Evolutionary conservation across 2,113 vertebrate species (phyloP).

Genomic region (Vulpes ferrilata): DNA sequence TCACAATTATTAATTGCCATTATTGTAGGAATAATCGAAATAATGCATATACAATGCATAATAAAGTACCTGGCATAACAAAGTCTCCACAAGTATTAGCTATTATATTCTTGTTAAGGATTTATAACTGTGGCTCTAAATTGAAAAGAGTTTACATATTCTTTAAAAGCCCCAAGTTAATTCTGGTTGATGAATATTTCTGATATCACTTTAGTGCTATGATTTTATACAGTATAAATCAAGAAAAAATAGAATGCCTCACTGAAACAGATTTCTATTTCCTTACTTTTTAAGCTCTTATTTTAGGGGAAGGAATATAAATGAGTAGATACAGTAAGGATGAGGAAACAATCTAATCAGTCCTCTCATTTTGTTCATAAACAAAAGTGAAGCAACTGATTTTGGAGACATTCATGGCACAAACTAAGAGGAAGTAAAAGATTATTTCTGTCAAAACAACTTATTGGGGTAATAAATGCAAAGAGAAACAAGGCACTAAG

Average conservation of each 20-base stretch:
- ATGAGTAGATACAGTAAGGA: not conserved
- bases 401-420: not conserved
- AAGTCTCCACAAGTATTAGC: not conserved
- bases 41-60: not conserved
- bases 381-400: not conserved
- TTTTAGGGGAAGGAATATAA: not conserved
- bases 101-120: not conserved
- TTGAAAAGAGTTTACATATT: not conserved
- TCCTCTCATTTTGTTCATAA: not conserved
- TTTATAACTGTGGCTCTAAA: not conserved
- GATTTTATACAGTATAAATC: not conserved
- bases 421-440: not conserved
- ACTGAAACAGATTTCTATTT: not conserved
- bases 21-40: not conserved
- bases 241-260: not conserved
- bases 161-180: not conserved
- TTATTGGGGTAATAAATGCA: not conserved
- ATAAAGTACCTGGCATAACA: not conserved
- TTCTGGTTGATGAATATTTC: not conserved
- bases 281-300: not conserved
- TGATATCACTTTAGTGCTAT: not conserved
- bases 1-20: not conserved
- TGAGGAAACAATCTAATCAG: not conserved
- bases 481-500: not conserved
- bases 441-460: not conserved